These are phyloP conservation scores for Aplodontia rufa DNA, from an alignment of 2,113 vertebrate species.

Conservation along the genomic window DNA sequence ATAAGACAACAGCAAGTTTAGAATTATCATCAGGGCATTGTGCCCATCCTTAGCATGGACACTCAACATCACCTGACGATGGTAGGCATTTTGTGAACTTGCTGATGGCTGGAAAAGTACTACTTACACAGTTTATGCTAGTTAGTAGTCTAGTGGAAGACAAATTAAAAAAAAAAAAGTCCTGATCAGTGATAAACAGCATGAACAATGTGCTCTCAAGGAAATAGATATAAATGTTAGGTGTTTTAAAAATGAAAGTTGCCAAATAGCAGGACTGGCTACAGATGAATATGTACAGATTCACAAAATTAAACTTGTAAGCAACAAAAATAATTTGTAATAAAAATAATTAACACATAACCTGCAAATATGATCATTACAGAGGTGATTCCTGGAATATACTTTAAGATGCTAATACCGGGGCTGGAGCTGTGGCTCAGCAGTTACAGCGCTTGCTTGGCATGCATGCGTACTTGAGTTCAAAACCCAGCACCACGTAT, in stretches of 20 bases:
- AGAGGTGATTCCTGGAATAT: slow-evolving; percentile 45
- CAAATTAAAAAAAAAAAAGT: background rate
- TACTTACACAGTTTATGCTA: background rate
- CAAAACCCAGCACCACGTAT: no score
- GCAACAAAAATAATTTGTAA: background rate
- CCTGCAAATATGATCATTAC: slow-evolving; percentile 44
- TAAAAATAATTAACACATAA: background rate
- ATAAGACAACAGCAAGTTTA: background rate
- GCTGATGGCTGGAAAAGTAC: background rate
- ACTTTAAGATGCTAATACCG: no score
- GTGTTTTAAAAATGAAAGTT: background rate
- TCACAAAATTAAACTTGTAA: background rate
- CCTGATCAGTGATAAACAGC: background rate
- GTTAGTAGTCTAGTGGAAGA: background rate
- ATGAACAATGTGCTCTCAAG: background rate
- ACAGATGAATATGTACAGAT: background rate
- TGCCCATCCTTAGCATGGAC: background rate
- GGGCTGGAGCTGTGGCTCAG: no score
- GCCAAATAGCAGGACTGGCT: background rate
- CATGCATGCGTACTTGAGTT: no score
- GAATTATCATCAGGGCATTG: background rate
- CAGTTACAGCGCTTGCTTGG: no score
- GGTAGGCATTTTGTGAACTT: background rate
- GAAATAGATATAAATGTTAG: slow-evolving; percentile 6
- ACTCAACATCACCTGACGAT: background rate